A percentile compares a stretch with the other conserved stretches of the same genome.
phyloP scores from a whole-genome alignment of 2,113 vertebrate genomes.

The Triplophysa dalaica region DNA sequence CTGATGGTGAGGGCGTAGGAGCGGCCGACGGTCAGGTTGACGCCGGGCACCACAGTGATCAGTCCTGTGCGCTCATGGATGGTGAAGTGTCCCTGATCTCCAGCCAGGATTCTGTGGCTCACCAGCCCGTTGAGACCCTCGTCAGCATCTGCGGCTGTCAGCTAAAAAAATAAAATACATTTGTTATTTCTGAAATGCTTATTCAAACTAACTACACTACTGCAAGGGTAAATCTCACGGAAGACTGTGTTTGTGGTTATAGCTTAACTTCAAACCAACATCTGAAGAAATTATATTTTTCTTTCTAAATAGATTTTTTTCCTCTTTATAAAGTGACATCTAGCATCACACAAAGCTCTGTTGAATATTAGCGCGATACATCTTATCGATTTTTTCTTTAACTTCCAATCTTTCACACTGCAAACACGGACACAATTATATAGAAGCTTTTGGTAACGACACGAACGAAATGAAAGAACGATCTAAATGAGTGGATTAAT shows the following conservation, averaged over 20 bases:
- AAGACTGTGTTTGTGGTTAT: too few relatives aligned
- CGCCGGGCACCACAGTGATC: slow-evolving; percentile 78
- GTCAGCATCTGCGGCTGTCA: slow-evolving; percentile 87
- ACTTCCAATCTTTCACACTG: too few relatives aligned
- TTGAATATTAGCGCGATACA: too few relatives aligned
- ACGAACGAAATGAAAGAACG: slow-evolving; percentile 33
- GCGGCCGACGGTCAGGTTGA: slow-evolving; percentile 75
- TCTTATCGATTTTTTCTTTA: too few relatives aligned
- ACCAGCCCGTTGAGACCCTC: slow-evolving; percentile 87
- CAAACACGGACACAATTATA: too few relatives aligned
- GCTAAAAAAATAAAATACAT: slow-evolving; percentile 68
- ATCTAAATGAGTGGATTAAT: slow-evolving; percentile 41
- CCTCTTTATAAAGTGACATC: too few relatives aligned
- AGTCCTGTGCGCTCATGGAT: slow-evolving; percentile 83
- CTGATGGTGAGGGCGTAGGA: slow-evolving; percentile 87
- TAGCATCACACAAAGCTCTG: too few relatives aligned
- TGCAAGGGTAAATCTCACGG: too few relatives aligned
- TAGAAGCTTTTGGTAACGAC: too few relatives aligned
- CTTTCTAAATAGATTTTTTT: too few relatives aligned
- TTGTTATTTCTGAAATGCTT: background rate
- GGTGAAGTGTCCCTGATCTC: slow-evolving; percentile 82
- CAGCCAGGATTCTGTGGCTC: slow-evolving; percentile 85
- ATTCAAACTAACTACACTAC: background rate
- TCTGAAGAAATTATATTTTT: too few relatives aligned
- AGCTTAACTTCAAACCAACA: too few relatives aligned